phyloP scores from a whole-genome alignment of 2,888 invertebrate genomes.

The Drosophila niveifrons region DNA sequence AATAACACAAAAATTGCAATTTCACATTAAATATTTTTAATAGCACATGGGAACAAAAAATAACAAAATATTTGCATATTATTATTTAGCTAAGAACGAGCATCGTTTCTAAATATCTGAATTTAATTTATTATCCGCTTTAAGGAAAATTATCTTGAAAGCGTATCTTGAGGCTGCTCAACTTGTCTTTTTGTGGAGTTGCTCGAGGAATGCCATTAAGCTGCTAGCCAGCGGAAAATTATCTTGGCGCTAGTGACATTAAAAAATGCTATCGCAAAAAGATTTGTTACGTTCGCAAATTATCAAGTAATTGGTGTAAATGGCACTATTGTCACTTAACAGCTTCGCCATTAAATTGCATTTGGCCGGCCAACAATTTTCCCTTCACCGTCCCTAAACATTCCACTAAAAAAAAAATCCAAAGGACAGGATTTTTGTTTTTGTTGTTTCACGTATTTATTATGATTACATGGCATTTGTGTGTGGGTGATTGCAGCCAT shows the following conservation, averaged over 20 bases:
- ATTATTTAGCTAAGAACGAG: too few relatives aligned
- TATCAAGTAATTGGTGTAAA: constrained; percentile 67
- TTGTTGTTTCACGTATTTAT: constrained; percentile 34
- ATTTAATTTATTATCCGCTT: too few relatives aligned
- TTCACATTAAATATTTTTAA: too few relatives aligned
- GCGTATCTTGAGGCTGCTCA: neutral
- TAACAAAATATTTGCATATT: too few relatives aligned
- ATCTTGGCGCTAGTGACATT: neutral
- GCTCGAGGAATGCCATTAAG: constrained; percentile 30
- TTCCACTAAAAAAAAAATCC: neutral
- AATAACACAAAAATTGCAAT: too few relatives aligned
- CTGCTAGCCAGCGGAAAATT: constrained; percentile 1
- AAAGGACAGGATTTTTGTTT: too few relatives aligned
- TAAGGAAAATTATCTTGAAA: too few relatives aligned
- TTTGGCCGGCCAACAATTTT: neutral
- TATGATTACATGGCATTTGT: constrained; percentile 60
- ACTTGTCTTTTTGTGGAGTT: neutral
- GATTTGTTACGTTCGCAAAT: constrained; percentile 53
- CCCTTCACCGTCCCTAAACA: too few relatives aligned
- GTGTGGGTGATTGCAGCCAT: constrained; percentile 73
- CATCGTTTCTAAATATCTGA: too few relatives aligned
- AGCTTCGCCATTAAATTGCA: neutral
- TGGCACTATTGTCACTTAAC: constrained; percentile 33
- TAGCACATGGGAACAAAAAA: too few relatives aligned
- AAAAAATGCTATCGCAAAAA: constrained; percentile 25